phyloP scores from a whole-genome alignment of 2,797 vertebrate species.

The Peromyscus attwateri region DNA sequence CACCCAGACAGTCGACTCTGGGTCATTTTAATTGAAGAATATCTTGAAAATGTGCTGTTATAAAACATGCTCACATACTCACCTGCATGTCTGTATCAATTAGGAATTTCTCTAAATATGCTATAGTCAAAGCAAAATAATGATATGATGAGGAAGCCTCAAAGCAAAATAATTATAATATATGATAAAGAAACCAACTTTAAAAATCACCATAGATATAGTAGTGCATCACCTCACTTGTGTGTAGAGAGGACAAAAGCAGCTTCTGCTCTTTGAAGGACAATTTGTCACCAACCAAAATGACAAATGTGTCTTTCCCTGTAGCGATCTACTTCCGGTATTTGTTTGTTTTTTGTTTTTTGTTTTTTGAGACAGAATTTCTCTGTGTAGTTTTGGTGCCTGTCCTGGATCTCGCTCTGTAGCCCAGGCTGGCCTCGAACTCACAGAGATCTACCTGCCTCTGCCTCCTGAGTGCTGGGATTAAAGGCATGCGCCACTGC shows the following conservation, averaged over 20 bases:
- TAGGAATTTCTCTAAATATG: not conserved
- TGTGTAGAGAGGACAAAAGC: not conserved
- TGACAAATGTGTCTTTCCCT: constrained; percentile 2
- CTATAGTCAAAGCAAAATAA: not conserved
- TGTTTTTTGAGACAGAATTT: too few relatives aligned
- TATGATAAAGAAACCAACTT: not conserved
- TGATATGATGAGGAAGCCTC: not conserved
- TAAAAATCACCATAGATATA: constrained; percentile 19
- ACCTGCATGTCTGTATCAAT: not conserved
- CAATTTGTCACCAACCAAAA: not conserved
- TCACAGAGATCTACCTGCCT: too few relatives aligned
- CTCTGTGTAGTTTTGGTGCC: too few relatives aligned
- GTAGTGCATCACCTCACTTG: not conserved
- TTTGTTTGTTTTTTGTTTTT: too few relatives aligned
- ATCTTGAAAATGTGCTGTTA: not conserved
- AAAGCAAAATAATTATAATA: not conserved
- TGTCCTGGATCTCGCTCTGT: too few relatives aligned
- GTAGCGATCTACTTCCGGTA: not conserved
- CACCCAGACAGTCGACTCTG: not conserved
- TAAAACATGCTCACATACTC: not conserved
- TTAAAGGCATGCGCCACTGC: too few relatives aligned
- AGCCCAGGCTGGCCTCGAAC: too few relatives aligned
- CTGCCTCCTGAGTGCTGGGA: too few relatives aligned
- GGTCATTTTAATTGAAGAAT: constrained; percentile 14
- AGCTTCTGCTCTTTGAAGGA: not conserved